A percentile compares a stretch with the other conserved stretches of the same genome.
Conservation (phyloP, 2,113 vertebrate genomes). For the Sapayoa aenigma region DNA sequence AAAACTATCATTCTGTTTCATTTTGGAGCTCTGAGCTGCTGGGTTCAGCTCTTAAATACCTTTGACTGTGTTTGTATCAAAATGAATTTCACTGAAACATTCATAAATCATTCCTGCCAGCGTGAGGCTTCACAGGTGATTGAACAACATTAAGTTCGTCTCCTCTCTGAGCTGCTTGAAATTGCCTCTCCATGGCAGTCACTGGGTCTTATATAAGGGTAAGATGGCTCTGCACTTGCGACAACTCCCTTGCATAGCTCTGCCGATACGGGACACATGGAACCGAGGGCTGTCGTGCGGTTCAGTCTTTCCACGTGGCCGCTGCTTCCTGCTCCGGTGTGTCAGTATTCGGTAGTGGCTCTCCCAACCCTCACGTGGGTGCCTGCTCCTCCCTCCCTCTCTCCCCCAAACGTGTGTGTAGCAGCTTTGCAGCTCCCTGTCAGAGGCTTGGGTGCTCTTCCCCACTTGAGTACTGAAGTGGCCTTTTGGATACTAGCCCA, state of each 20-base stretch:
- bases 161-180: background rate
- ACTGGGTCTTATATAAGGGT: background rate
- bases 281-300: fast-evolving
- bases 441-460: background rate
- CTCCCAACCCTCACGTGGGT: fast-evolving
- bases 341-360: fast-evolving
- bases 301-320: background rate
- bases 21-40: background rate
- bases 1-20: background rate
- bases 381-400: background rate
- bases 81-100: background rate
- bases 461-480: background rate
- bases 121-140: background rate
- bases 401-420: background rate
- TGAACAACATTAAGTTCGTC: background rate
- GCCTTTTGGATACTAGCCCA: fast-evolving
- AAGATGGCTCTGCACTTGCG: background rate
- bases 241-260: background rate
- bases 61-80: background rate
- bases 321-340: fast-evolving
- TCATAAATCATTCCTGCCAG: background rate
- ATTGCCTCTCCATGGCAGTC: background rate
- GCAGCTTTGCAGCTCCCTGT: background rate
- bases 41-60: background rate
- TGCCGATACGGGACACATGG: fast-evolving